Base-by-base conservation (phyloP, 2,113 vertebrate species). In the Hemicordylus capensis region DNA sequence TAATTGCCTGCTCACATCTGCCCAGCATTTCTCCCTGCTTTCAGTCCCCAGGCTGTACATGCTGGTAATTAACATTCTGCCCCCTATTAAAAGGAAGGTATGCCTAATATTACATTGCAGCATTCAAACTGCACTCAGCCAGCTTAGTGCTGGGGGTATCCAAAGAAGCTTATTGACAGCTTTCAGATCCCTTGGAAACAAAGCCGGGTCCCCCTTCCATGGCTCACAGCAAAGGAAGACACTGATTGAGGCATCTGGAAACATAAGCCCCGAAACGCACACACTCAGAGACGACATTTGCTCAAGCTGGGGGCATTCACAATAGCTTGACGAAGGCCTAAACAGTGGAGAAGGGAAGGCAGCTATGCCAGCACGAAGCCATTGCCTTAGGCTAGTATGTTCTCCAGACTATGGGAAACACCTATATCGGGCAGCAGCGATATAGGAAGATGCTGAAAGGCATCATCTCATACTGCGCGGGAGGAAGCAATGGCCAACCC, bases 121-220 rank as follows among this genome's bases (percentile, higher is more conserved):
- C n/a, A 76, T 28, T 80, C 82, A 77, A 70, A 51, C 24, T 46
- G 48, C 28, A 51, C n/a, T 37, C 83, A 79, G 79, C 1, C 15
- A 58, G 81, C 77, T 90, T 81, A 80, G 76, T 39, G 51, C 84
- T 17, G 10, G 8, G 46, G 46, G 2, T 59, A 44, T n/a, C 58
- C 56, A 78, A 61, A 82, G 59, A 3, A 39, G 72, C 85, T 89
- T 75, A 78, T 63, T 4, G 44, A n/a, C 80, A 75, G 76, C 56
- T 5, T 10, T 39, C 19, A 9, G 24, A 1, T 81, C 9, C 17
- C 58, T 34, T 64, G 48, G 78, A 44, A 73, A 79, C 1, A 11
- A 3, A 24, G 83, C 39, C 0, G 1, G 42, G 39, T 28, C 42
- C 64, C 76, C 37, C 46, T 80, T 63, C 64, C 46, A 3, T 42